A percentile compares a stretch with the other conserved stretches of the same genome.
Conservation (phyloP, 2,888 invertebrate genomes). For the Drosophila leonis region DNA sequence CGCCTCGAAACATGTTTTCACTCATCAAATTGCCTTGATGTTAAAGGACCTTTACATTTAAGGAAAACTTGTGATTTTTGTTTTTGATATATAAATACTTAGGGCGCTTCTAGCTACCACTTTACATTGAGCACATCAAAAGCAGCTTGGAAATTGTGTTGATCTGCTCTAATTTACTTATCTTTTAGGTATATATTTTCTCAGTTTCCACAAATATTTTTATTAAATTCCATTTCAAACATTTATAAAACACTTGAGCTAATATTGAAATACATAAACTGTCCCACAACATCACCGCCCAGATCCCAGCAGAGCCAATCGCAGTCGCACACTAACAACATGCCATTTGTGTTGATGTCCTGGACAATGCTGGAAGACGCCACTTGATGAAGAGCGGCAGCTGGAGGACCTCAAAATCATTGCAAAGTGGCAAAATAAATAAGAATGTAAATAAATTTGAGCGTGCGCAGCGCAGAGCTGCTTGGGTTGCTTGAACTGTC, state of each 20-base stretch:
- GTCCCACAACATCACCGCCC: not conserved
- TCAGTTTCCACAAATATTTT: no score
- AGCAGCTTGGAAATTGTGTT: not conserved
- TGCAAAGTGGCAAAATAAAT: conserved; percentile 74
- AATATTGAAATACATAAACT: not conserved
- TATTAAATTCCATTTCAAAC: not conserved
- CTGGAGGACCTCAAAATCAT: conserved; percentile 63
- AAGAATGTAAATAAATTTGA: conserved; percentile 73
- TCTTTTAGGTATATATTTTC: no score
- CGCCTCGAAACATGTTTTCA: not conserved
- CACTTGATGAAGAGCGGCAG: conserved; percentile 30
- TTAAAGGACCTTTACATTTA: not conserved
- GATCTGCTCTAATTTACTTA: no score
- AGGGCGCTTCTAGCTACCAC: not conserved
- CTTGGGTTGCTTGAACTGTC: conserved; percentile 17
- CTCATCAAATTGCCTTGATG: not conserved
- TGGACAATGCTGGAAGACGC: conserved; percentile 11
- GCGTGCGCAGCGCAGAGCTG: conserved; percentile 36
- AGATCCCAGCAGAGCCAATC: conserved; percentile 26
- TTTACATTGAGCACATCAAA: not conserved
- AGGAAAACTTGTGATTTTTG: no score
- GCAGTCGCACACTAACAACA: conserved; percentile 18
- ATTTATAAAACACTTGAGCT: not conserved
- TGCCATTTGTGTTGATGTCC: conserved; percentile 12
- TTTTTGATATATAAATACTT: no score